Base-by-base conservation (phyloP, 2,888 invertebrate species). In the Caenorhabditis auriculariae region DNA sequence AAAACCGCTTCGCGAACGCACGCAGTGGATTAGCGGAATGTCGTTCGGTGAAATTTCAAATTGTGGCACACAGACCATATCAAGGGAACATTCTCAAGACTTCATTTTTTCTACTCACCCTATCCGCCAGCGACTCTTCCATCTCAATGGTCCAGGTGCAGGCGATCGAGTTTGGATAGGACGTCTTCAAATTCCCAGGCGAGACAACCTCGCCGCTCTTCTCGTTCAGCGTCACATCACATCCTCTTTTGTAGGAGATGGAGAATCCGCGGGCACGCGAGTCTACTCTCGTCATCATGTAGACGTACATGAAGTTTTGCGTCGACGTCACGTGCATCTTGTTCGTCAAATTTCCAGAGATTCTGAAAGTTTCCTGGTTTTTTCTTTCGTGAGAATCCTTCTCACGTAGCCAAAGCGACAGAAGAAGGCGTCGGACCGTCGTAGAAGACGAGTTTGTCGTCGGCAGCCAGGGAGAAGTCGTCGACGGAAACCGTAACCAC, bases 221-320 rank as follows among this genome's bases (percentile, higher is more conserved):
- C 19, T 77, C 75, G 6, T 63, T 67, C 23, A 83, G 54, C 1
- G 64, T 60, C 28, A 82, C 73, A 83, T 88, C 89, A 83, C 96
- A 96, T 5, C 95, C 89, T 86, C 85, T 88, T 38, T 88, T 88
- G 75, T 90, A 91, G 75, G 90, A 88, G 81, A 95, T 88, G 72
- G 90, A 90, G 82, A 94, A 94, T 49, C 95, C 96, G 78, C 90
- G 88, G 72, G 69, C 53, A 26, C 64, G 67, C 6, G 92, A 91
- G 76, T 90, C 90, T 19, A 92, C 91, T 82, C 91, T 90, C n/a
- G 93, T 91, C 82, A 91, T 90, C 84, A 94, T 90, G 83, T 94
- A 95, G 77, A 94, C 84, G 82, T 93, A 95, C 23, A 93, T 84
- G 75, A 89, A 88, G 82, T 88, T 91, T 43, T 90, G 89, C 0